Conservation (phyloP, 2,888 invertebrate species). For the Cosmopolites sordidus region DNA sequence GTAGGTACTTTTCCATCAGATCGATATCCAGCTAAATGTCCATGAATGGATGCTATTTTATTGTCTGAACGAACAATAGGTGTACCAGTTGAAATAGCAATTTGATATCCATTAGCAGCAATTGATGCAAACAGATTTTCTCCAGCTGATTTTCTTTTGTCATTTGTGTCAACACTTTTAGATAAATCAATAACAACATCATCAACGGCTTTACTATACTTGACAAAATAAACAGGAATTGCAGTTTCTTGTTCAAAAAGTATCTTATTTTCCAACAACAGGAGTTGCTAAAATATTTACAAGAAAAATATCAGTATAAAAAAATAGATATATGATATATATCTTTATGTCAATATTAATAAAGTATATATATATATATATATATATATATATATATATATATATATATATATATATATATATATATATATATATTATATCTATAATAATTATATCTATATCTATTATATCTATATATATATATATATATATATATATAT, state of each 20-base stretch:
- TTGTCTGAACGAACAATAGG: slow-evolving; percentile 70
- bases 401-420: too few relatives aligned
- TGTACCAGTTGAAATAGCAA: slow-evolving; percentile 73
- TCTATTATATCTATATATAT: too few relatives aligned
- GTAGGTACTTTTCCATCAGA: slow-evolving; percentile 66
- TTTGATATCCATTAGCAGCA: slow-evolving; percentile 93
- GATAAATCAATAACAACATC: slow-evolving; percentile 73
- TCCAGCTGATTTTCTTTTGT: slow-evolving; percentile 71
- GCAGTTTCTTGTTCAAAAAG: slow-evolving; percentile 66
- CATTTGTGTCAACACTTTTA: slow-evolving; percentile 62
- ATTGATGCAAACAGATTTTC: slow-evolving; percentile 81
- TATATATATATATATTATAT: too few relatives aligned
- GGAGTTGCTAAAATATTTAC: slow-evolving; percentile 57
- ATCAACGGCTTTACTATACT: slow-evolving; percentile 69
- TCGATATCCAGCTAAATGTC: slow-evolving; percentile 72
- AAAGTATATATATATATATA: too few relatives aligned
- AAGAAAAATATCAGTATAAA: neutral
- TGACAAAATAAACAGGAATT: slow-evolving; percentile 85
- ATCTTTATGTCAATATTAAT: too few relatives aligned
- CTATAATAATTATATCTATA: too few relatives aligned
- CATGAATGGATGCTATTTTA: slow-evolving; percentile 82
- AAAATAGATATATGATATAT: slow-evolving; percentile 8
- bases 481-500: too few relatives aligned
- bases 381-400: too few relatives aligned
- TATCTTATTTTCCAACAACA: slow-evolving; percentile 77